Conservation (phyloP, 2,113 vertebrate species). For the Fukomys damarensis region DNA sequence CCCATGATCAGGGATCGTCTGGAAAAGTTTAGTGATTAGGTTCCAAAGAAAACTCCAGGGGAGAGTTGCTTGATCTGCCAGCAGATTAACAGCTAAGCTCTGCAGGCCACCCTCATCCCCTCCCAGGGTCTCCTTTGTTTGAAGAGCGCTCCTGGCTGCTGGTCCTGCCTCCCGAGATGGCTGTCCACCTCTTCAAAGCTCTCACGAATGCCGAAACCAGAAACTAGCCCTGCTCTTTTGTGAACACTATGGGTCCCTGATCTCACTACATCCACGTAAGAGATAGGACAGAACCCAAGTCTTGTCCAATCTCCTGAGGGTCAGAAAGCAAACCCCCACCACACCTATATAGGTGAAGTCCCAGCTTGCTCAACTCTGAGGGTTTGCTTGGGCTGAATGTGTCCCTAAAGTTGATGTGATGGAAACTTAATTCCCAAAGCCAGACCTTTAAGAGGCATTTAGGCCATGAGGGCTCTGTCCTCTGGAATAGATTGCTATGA, state of each 20-base stretch:
- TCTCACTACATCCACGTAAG: background rate
- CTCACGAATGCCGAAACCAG: background rate
- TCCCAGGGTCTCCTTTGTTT: background rate
- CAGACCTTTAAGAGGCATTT: background rate
- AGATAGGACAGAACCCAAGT: background rate
- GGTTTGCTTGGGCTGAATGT: background rate
- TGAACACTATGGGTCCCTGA: background rate
- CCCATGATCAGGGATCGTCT: background rate
- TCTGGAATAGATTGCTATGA: background rate
- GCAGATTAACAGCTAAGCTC: background rate
- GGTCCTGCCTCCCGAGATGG: background rate
- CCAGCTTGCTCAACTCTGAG: background rate
- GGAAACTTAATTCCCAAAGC: background rate
- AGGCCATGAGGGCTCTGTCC: background rate
- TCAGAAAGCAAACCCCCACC: background rate
- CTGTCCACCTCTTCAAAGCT: background rate
- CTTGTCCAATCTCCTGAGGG: background rate
- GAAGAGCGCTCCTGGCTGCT: background rate
- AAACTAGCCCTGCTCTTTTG: background rate
- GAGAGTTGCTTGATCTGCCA: background rate
- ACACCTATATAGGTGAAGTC: background rate
- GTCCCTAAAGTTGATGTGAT: background rate
- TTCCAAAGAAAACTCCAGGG: constrained; percentile 49
- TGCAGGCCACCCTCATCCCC: background rate
- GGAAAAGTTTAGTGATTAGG: constrained; percentile 48